These are phyloP conservation scores for Cynocephalus volans DNA, from an alignment of 2,113 vertebrate species.

Conservation along the genomic window DNA sequence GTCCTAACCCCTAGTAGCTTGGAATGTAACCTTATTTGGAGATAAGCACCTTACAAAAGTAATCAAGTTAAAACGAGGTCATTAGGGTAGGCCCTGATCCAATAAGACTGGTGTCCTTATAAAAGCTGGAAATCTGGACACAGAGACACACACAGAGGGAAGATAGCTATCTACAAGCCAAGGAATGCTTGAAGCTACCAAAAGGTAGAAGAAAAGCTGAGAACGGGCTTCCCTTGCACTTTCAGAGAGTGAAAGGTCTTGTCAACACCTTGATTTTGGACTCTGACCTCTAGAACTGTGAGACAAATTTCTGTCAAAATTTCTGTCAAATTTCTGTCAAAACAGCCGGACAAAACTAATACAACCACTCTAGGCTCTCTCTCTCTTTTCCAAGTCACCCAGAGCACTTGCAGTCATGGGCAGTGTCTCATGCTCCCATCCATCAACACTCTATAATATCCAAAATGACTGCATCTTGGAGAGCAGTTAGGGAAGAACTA, in stretches of 20 bases:
- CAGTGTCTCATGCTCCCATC: not conserved
- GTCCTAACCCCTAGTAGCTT: not conserved
- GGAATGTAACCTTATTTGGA: not conserved
- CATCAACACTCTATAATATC: not conserved
- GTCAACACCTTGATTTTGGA: not conserved
- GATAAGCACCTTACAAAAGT: not conserved
- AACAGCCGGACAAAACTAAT: not conserved
- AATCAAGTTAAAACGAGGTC: not conserved
- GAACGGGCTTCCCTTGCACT: too few relatives aligned
- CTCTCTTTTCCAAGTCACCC: not conserved
- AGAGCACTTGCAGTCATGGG: not conserved
- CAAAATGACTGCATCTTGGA: not conserved
- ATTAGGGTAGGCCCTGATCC: not conserved
- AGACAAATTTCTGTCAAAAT: not conserved
- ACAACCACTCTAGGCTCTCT: not conserved
- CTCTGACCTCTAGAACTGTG: not conserved
- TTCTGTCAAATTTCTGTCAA: too few relatives aligned
- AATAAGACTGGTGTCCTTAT: not conserved
- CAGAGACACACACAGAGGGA: not conserved
- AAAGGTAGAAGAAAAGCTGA: not conserved
- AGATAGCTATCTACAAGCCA: not conserved
- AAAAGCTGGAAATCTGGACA: conserved; percentile 8
- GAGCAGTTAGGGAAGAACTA: conserved; percentile 13
- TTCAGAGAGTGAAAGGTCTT: not conserved
- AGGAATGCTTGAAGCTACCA: not conserved